phyloP scores from a whole-genome alignment of 2,888 invertebrate genomes.

The Athalia cordata region DNA sequence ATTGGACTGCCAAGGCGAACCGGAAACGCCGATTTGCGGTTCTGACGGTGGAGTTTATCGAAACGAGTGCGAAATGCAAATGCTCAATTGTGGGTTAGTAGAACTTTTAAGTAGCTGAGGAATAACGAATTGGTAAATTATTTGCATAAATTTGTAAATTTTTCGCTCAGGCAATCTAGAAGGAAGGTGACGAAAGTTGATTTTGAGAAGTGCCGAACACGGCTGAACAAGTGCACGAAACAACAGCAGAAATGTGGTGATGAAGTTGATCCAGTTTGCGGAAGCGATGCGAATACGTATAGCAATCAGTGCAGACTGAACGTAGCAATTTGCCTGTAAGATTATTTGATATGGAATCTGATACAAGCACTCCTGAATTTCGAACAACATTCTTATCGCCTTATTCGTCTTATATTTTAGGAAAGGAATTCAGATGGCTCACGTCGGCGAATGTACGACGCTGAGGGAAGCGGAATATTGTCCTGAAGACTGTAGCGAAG shows the following conservation, averaged over 20 bases:
- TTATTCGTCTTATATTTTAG: constrained; percentile 72
- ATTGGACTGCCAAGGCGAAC: constrained; percentile 83
- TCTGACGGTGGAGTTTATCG: constrained; percentile 92
- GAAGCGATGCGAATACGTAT: constrained; percentile 91
- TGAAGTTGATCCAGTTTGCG: constrained; percentile 88
- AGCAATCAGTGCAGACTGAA: constrained; percentile 88
- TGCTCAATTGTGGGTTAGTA: constrained; percentile 91
- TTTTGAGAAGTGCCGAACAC: constrained; percentile 86
- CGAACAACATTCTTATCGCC: too few relatives aligned
- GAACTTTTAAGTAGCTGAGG: neutral
- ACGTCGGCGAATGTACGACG: constrained; percentile 90
- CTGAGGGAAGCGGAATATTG: constrained; percentile 81
- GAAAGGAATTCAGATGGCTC: constrained; percentile 90
- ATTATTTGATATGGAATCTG: constrained; percentile 52
- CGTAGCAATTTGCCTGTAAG: constrained; percentile 90
- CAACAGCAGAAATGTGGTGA: constrained; percentile 80
- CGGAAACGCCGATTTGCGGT: constrained; percentile 87
- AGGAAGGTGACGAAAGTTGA: constrained; percentile 82
- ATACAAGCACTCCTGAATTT: too few relatives aligned
- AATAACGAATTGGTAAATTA: neutral
- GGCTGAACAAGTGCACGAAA: constrained; percentile 85
- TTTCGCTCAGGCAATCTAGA: constrained; percentile 70
- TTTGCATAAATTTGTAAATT: neutral
- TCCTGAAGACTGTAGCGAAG: constrained; percentile 77
- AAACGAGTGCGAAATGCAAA: constrained; percentile 91